phyloP scores from a whole-genome alignment of 2,113 vertebrate genomes.

The Poicephalus meyeri region DNA sequence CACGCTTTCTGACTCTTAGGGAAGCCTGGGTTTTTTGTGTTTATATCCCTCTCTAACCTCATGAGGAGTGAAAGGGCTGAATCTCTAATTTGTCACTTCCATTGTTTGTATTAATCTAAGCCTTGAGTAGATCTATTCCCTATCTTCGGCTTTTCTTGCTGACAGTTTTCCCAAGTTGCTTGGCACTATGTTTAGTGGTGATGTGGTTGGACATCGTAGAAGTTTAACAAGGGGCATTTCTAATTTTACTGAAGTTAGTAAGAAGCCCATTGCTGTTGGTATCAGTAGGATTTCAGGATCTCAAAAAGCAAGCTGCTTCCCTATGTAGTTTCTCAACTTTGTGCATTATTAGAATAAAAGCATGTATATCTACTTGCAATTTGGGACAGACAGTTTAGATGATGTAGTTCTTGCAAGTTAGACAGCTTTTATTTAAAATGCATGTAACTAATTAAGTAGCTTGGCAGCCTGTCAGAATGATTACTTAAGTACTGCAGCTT shows the following conservation, averaged over 20 bases:
- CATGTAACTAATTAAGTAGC: constrained; percentile 34
- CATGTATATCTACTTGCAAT: not conserved
- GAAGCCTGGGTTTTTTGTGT: not conserved
- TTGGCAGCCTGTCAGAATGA: constrained; percentile 41
- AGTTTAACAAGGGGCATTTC: not conserved
- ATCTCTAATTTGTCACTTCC: constrained; percentile 7
- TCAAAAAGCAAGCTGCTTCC: not conserved
- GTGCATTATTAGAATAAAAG: not conserved
- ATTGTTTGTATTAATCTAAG: not conserved
- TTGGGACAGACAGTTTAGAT: not conserved
- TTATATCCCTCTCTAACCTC: not conserved
- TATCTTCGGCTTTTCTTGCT: not conserved
- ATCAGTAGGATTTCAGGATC: not conserved
- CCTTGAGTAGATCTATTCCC: not conserved
- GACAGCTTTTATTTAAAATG: constrained; percentile 18
- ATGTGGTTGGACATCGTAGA: not conserved
- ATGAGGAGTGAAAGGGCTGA: not conserved
- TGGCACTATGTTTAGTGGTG: not conserved
- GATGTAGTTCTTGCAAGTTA: not conserved
- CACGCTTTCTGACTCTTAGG: not conserved
- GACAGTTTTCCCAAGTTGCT: not conserved
- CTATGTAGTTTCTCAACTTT: not conserved
- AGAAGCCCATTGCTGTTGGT: not conserved
- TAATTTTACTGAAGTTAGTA: not conserved
- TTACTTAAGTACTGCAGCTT: constrained; percentile 22